phyloP scores from a whole-genome alignment of 2,888 invertebrate genomes.

The Drosophila falleni region DNA sequence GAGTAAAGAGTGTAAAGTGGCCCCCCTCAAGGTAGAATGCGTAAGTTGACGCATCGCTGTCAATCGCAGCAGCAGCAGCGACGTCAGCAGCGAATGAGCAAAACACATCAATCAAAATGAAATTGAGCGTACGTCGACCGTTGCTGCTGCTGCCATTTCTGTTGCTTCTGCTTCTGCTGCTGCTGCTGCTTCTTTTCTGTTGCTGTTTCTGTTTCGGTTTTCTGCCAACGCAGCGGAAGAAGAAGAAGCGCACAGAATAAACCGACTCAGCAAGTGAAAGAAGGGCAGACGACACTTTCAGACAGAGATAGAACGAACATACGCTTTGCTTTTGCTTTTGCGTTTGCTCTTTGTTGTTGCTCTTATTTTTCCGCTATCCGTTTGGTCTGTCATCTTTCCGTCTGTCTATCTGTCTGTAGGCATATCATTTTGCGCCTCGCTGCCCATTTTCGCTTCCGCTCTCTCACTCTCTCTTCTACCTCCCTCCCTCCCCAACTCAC shows the following conservation, averaged over 20 bases:
- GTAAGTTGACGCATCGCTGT: constrained; percentile 58
- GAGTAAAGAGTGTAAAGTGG: constrained; percentile 20
- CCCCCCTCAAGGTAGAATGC: constrained; percentile 50
- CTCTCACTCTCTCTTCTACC: background rate
- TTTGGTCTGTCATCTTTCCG: constrained; percentile 7
- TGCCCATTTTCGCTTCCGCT: constrained; percentile 59
- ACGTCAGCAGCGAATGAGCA: constrained; percentile 26
- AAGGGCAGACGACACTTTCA: constrained; percentile 16
- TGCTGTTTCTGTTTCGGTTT: constrained; percentile 37
- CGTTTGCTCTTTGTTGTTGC: constrained; percentile 16
- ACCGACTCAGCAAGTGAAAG: constrained; percentile 38
- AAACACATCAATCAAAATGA: constrained; percentile 70
- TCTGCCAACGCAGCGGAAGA: constrained; percentile 59
- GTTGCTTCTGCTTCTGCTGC: constrained; percentile 20
- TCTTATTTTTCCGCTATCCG: constrained; percentile 28
- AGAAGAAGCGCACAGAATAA: constrained; percentile 46
- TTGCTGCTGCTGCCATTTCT: constrained; percentile 23
- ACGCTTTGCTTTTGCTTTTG: constrained; percentile 6
- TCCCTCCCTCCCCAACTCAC: background rate
- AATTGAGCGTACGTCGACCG: constrained; percentile 59
- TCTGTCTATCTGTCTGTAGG: constrained; percentile 24
- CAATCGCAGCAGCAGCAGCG: constrained; percentile 51
- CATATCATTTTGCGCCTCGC: constrained; percentile 76
- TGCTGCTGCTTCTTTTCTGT: constrained; percentile 21
- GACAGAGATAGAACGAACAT: constrained; percentile 6